Percentiles rank a stretch among this genome's conserved stretches.
Evolutionary conservation across 1,140 invertebrate genomes (phyloP).

Genomic region (Lethocerus indicus): DNA sequence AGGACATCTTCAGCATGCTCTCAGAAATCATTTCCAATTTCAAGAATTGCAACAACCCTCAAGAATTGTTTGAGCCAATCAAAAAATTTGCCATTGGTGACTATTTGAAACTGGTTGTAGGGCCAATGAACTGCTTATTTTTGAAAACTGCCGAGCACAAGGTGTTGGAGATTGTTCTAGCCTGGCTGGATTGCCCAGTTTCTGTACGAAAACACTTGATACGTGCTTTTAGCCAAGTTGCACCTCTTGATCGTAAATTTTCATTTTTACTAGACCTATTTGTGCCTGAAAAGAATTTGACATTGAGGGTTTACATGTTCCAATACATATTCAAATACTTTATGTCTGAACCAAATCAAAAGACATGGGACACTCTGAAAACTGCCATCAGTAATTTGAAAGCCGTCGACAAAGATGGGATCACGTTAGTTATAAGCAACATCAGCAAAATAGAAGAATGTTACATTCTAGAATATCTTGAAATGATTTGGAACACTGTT

Average conservation of each 20-base stretch:
- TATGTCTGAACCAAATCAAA: neutral
- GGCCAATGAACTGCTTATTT: slow-evolving; percentile 1
- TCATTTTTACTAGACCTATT: neutral
- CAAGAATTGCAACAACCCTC: neutral
- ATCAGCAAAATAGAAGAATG: slow-evolving; percentile 1
- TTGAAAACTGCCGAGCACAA: slow-evolving; percentile 1
- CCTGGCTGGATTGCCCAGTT: slow-evolving; percentile 4
- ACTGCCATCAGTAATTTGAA: neutral
- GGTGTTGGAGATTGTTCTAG: neutral
- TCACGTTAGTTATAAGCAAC: neutral
- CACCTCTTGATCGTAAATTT: neutral
- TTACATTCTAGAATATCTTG: slow-evolving; percentile 2
- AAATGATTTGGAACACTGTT: slow-evolving; percentile 7
- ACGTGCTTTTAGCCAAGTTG: neutral
- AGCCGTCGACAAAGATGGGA: neutral
- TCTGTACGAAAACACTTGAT: slow-evolving; percentile 10
- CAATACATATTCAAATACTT: neutral
- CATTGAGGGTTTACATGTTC: slow-evolving; percentile 7
- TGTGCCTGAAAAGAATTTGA: slow-evolving; percentile 5
- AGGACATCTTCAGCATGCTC: neutral
- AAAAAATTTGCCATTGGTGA: slow-evolving; percentile 5
- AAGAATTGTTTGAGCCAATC: neutral
- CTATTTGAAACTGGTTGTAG: slow-evolving; percentile 6
- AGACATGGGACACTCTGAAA: neutral
- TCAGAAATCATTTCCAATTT: neutral